These are phyloP conservation scores for Nasonia longicornis DNA, from an alignment of 1,140 invertebrate genomes.

Conservation along the genomic window DNA sequence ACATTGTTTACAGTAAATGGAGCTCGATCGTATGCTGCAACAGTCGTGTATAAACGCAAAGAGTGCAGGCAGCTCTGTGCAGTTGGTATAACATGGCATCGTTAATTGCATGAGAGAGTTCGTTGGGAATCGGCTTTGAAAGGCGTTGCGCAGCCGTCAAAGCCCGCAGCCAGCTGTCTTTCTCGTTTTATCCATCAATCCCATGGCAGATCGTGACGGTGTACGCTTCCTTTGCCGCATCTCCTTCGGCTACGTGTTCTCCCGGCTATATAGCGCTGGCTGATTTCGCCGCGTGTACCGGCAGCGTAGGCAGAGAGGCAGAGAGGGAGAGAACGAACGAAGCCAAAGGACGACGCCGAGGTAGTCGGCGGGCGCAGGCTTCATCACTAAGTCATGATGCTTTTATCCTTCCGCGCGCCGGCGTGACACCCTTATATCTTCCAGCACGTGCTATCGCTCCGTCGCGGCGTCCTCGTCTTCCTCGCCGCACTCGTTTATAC, in stretches of 20 bases:
- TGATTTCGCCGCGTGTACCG: slow-evolving; percentile 29
- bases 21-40: too few species aligned
- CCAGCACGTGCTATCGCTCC: neutral
- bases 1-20: too few species aligned
- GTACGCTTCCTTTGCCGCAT: neutral
- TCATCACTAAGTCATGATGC: slow-evolving; percentile 68
- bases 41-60: too few species aligned
- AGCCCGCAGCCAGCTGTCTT: neutral
- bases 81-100: too few species aligned
- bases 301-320: neutral
- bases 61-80: too few species aligned
- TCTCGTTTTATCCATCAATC: slow-evolving; percentile 6
- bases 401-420: slow-evolving; percentile 58
- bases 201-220: neutral
- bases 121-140: neutral
- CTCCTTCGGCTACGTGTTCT: neutral
- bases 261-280: neutral
- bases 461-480: neutral
- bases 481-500: slow-evolving; percentile 11
- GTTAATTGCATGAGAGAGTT: too few species aligned
- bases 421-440: slow-evolving; percentile 55
- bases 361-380: slow-evolving; percentile 47
- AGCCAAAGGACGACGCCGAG: slow-evolving; percentile 50
- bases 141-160: neutral
- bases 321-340: slow-evolving; percentile 18